These are phyloP conservation scores for Lampropteryx suffumata DNA, from an alignment of 2,888 invertebrate genomes.

Conservation along the genomic window DNA sequence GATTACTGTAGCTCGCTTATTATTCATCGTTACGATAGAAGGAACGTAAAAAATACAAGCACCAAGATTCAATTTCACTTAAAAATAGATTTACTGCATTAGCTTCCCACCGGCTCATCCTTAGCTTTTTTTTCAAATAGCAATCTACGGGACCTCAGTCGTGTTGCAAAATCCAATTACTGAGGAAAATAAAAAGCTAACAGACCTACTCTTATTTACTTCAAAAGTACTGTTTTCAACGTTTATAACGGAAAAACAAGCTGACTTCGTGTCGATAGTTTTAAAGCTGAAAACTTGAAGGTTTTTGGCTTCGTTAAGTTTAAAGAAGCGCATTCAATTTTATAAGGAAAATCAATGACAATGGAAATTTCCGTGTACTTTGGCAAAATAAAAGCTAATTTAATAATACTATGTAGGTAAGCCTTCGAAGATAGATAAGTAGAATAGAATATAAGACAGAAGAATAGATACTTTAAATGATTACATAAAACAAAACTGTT, in stretches of 20 bases:
- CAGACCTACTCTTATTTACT: slow-evolving; percentile 55
- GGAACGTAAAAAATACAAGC: not conserved
- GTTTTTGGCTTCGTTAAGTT: not conserved
- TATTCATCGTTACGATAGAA: not conserved
- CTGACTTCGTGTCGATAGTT: slow-evolving; percentile 24
- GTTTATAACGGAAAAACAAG: slow-evolving; percentile 37
- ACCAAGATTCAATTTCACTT: slow-evolving; percentile 18
- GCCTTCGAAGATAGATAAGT: too few species aligned
- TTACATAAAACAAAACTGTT: too few species aligned
- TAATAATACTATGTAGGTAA: too few species aligned
- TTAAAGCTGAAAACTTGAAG: slow-evolving; percentile 21
- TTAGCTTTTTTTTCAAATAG: slow-evolving; percentile 14
- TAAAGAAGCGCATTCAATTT: not conserved
- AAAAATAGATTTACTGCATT: slow-evolving; percentile 14
- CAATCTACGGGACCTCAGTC: slow-evolving; percentile 33
- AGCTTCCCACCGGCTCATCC: slow-evolving; percentile 16
- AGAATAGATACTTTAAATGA: too few species aligned
- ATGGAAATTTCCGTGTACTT: too few species aligned
- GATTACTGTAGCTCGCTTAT: too few species aligned
- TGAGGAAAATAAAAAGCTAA: slow-evolving; percentile 63
- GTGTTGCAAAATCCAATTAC: slow-evolving; percentile 60
- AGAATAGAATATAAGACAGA: too few species aligned
- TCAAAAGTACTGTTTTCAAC: slow-evolving; percentile 43
- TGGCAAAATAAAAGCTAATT: too few species aligned
- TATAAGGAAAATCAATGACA: too few species aligned